phyloP scores from a whole-genome alignment of 2,888 invertebrate genomes.

The Rhagonycha lutea region DNA sequence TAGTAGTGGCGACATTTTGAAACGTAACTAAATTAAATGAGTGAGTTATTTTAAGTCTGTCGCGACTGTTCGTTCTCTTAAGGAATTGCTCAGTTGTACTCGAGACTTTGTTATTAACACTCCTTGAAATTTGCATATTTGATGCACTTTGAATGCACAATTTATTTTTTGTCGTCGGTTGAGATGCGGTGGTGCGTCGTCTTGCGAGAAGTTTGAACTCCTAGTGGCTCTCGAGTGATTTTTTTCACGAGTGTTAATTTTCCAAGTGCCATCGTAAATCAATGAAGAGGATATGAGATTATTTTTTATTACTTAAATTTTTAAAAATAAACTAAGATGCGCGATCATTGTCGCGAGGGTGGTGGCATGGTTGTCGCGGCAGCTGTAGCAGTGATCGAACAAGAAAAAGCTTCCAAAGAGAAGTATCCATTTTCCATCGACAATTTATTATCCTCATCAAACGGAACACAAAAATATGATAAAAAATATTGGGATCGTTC shows the following conservation, averaged over 20 bases:
- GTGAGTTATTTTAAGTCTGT: conserved; percentile 43
- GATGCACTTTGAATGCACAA: not conserved
- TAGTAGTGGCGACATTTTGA: conserved; percentile 3
- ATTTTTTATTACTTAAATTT: conserved; percentile 1
- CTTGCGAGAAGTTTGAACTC: not conserved
- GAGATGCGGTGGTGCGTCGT: not conserved
- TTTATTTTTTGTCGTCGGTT: not conserved
- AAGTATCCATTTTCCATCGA: conserved; percentile 53
- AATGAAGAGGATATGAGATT: conserved; percentile 18
- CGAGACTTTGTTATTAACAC: conserved; percentile 36
- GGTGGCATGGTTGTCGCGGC: conserved; percentile 62
- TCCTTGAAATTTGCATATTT: conserved; percentile 26
- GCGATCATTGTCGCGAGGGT: conserved; percentile 25
- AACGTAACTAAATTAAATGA: conserved; percentile 34
- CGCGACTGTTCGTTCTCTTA: conserved; percentile 38
- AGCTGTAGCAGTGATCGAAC: conserved; percentile 57
- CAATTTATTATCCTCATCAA: not conserved
- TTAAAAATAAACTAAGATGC: conserved; percentile 28
- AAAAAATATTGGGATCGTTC: not conserved
- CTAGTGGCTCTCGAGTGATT: not conserved
- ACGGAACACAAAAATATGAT: not conserved
- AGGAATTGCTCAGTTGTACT: conserved; percentile 39
- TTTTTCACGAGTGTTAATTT: not conserved
- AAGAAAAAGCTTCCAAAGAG: conserved; percentile 37
- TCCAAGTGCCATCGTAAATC: conserved; percentile 19